These are phyloP conservation scores for Spodoptera frugiperda DNA, from an alignment of 1,140 invertebrate genomes.

Conservation along the genomic window DNA sequence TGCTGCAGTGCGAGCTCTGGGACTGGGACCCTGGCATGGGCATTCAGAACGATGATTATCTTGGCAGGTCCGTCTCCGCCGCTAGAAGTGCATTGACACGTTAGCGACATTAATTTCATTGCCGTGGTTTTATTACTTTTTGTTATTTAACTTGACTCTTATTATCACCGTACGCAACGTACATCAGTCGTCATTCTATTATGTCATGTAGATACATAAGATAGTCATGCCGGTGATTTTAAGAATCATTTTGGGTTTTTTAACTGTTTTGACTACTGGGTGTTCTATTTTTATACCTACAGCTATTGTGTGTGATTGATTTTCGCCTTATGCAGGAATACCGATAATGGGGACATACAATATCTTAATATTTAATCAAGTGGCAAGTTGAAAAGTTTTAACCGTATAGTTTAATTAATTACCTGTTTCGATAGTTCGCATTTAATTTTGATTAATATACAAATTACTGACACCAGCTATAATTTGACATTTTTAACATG, in stretches of 20 bases:
- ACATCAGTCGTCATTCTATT: neutral
- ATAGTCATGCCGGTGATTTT: constrained; percentile 36
- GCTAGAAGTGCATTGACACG: constrained; percentile 59
- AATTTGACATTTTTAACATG: constrained; percentile 27
- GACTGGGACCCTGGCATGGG: constrained; percentile 94
- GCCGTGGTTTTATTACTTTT: constrained; percentile 46
- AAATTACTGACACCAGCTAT: constrained; percentile 6
- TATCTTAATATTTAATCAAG: constrained; percentile 25
- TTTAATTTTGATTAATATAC: neutral
- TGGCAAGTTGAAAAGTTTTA: constrained; percentile 39
- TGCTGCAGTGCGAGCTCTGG: constrained; percentile 91
- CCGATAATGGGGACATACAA: constrained; percentile 16
- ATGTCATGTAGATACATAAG: neutral
- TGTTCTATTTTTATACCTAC: constrained; percentile 48
- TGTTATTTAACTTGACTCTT: constrained; percentile 39
- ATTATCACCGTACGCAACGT: constrained; percentile 47
- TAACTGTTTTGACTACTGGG: constrained; percentile 47
- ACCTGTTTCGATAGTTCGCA: neutral
- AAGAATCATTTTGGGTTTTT: constrained; percentile 47
- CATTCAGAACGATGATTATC: constrained; percentile 93
- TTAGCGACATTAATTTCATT: constrained; percentile 53
- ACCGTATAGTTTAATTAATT: neutral
- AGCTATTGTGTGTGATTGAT: constrained; percentile 38
- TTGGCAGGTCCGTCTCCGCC: constrained; percentile 90
- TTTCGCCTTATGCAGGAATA: constrained; percentile 34